Evolutionary conservation across 2,888 invertebrate species (phyloP), one percentile per base, ranked within the genome.

Genomic region (Dicranocentrus wangi): DNA sequence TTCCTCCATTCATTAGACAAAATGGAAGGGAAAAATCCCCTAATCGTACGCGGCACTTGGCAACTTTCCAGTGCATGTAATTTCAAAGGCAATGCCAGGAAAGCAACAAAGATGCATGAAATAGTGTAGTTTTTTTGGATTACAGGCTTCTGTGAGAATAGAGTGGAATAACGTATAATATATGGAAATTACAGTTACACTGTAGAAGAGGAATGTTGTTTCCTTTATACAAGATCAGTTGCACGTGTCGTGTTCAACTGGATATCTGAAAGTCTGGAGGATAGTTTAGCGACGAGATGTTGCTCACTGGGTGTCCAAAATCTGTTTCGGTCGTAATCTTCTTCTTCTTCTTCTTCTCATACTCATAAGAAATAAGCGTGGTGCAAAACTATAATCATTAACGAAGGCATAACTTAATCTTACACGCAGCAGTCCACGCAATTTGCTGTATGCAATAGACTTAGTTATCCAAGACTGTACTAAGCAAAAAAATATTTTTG

Each of bases 61-160:
- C 73, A 65, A 21, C 17, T 55, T 65, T 65, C 73, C 73, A 65
- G 65, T 55, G n/a, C n/a, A n/a, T n/a, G n/a, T 73, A 63, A 13
- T 42, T 23, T 47, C 65, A 55, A 73, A 51, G 73, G 53, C 73
- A 73, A 63, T 72, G 61, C 63, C 63, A 73, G 55, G 25, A 25
- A 55, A 25, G 13, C 2, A 1, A 25, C 25, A 55, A 25, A 25
- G 13, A 55, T n/a, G 25, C n/a, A n/a, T 55, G 25, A 17, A n/a
- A 21, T 15, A 47, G 47, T 47, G 15, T 47, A n/a, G 5, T 47
- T 47, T 47, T 47, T n/a, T n/a, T n/a, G 7, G 3, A 2, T 47
- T 47, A 3, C 47, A n/a, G 15, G 47, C n/a, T 5, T 47, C 47
- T n/a, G 2, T n/a, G n/a, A n/a, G 15, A 47, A 47, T 47, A n/a